Conservation (phyloP, 1,140 invertebrate species). For the Trigoniulus corallinus region DNA sequence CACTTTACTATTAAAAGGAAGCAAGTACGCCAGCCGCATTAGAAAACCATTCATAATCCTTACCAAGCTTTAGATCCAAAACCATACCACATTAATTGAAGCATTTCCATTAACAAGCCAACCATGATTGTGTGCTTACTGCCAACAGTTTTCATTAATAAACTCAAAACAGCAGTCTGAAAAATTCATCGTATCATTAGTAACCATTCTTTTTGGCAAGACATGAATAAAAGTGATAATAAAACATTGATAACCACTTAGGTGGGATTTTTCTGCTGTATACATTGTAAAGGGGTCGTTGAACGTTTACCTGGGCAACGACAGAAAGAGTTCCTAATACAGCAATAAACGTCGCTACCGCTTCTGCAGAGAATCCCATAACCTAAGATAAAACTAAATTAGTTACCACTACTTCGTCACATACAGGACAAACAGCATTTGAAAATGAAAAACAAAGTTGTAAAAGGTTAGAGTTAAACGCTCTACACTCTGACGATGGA, state of each 20-base stretch:
- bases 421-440: no score
- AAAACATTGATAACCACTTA: no score
- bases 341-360: slow-evolving; percentile 95
- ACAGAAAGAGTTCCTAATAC: slow-evolving; percentile 93
- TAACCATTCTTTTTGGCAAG: background rate
- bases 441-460: slow-evolving; percentile 8
- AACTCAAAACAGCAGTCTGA: slow-evolving; percentile 50
- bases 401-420: no score
- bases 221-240: slow-evolving; percentile 8
- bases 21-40: slow-evolving; percentile 13
- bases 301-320: slow-evolving; percentile 65
- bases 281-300: no score
- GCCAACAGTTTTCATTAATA: slow-evolving; percentile 79
- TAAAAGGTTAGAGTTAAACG: background rate
- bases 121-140: slow-evolving; percentile 95
- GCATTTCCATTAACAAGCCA: slow-evolving; percentile 87
- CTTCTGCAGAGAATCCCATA: slow-evolving; percentile 86
- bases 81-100: slow-evolving; percentile 94
- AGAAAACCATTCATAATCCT: slow-evolving; percentile 15
- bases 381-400: no score
- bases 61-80: slow-evolving; percentile 70
- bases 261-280: no score
- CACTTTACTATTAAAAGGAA: slow-evolving; percentile 7
- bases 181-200: slow-evolving; percentile 9
- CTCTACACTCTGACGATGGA: background rate